Base-by-base conservation (phyloP, 2,888 invertebrate species). In the Carabus problematicus region DNA sequence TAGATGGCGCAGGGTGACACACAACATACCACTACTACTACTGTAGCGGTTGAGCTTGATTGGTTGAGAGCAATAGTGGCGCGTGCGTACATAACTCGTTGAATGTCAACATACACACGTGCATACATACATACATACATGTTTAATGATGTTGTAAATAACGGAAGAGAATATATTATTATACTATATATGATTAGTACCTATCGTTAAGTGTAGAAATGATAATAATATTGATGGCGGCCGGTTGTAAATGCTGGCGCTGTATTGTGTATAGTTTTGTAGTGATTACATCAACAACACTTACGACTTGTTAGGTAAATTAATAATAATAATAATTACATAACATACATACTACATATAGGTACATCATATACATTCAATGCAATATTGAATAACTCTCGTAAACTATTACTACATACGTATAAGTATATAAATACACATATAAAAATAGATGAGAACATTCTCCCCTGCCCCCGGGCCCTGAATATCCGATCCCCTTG, bases 211-310 rank as follows among this genome's bases (percentile, higher is more conserved):
- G 29, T 29, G 29, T 29, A 29, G 29, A 29, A 29, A 29, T 29
- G 29, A 29, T 29, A 29, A 29, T 29, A 29, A 29, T 29, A 29
- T 29, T 29, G 29, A 29, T 29, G 6, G 2, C 29, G 29, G 29
- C 29, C 55, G 55, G 54, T 45, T 55, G 64, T 18, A 64, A 19
- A 41, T 43, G 55, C 55, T 56, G 56, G 56, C 55, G 55, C 49
- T 66, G 59, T 66, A 59, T 58, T 66, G 59, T 69, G 69, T 69
- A 62, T 69, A 69, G 69, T 69, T 69, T 69, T 69, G 62, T 69
- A 69, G 61, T n/a, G n/a, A 56, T 69, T 67, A 45, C 41, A 60
- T 49, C 66, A 59, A 40, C 40, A 58, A 67, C 60, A 67, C 67
- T 60, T 66, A 58, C 58, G 56, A 64, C 55, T 60, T 64, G 55